phyloP scores from a whole-genome alignment of 2,113 vertebrate species.

The Raja brachyura region DNA sequence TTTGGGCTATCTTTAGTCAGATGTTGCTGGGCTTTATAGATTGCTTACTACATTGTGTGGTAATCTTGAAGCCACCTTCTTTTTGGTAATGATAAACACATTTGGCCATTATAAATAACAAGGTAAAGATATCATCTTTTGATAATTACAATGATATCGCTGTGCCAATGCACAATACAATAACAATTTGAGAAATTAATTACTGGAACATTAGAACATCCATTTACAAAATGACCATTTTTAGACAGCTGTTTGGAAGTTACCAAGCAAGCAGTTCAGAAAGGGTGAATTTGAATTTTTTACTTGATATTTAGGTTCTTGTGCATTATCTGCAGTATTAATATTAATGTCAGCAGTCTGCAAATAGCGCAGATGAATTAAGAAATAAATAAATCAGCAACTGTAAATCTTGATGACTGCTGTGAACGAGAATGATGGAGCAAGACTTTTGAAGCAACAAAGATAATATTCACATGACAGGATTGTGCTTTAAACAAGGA shows the following conservation, averaged over 20 bases:
- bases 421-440: neutral
- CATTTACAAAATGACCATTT: neutral
- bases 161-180: neutral
- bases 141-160: neutral
- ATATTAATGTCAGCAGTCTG: neutral
- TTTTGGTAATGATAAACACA: neutral
- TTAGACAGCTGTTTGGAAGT: neutral
- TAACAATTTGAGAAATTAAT: neutral
- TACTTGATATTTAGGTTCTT: neutral
- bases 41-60: neutral
- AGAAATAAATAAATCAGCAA: neutral
- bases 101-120: neutral
- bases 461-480: neutral
- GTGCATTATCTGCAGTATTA: neutral
- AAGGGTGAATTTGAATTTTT: neutral
- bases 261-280: neutral
- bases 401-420: neutral
- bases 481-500: conserved; percentile 9
- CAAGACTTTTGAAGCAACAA: neutral
- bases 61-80: neutral
- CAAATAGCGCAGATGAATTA: neutral
- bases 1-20: too few relatives aligned
- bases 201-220: neutral
- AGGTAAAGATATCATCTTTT: neutral
- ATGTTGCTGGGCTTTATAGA: neutral